phyloP scores from a whole-genome alignment of 2,113 vertebrate genomes.

The Python bivittatus region DNA sequence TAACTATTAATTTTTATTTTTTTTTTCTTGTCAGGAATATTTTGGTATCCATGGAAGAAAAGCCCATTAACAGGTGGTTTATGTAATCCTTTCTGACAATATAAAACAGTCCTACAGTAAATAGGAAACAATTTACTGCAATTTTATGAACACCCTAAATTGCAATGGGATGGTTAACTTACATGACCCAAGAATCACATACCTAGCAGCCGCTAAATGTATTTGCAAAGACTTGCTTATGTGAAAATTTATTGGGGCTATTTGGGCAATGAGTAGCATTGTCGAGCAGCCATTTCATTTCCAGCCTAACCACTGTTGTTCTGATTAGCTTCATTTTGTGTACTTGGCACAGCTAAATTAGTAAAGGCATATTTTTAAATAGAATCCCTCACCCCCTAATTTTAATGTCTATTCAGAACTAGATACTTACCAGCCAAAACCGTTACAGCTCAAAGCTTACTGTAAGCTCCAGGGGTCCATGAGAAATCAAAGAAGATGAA shows the following conservation, averaged over 20 bases:
- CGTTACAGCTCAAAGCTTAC: neutral
- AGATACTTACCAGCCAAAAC: neutral
- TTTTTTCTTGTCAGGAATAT: neutral
- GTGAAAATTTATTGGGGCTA: neutral
- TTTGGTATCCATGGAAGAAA: neutral
- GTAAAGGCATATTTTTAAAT: neutral
- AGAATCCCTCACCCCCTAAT: neutral
- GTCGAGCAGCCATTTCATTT: neutral
- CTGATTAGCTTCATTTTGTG: neutral
- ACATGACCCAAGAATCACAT: neutral
- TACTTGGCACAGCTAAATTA: neutral
- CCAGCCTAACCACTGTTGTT: neutral
- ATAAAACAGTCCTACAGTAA: neutral
- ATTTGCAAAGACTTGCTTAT: neutral
- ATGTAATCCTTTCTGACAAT: neutral
- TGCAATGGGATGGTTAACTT: neutral
- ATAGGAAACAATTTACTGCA: neutral
- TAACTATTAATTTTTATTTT: neutral
- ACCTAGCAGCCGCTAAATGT: neutral
- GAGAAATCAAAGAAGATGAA: slow-evolving; percentile 13
- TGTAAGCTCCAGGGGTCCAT: slow-evolving; percentile 6
- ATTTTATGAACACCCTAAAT: neutral
- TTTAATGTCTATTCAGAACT: neutral
- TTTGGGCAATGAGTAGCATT: neutral
- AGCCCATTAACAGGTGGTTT: neutral